Conservation (phyloP, 1,140 invertebrate genomes). For the Ceratoteleas bidentatus region DNA sequence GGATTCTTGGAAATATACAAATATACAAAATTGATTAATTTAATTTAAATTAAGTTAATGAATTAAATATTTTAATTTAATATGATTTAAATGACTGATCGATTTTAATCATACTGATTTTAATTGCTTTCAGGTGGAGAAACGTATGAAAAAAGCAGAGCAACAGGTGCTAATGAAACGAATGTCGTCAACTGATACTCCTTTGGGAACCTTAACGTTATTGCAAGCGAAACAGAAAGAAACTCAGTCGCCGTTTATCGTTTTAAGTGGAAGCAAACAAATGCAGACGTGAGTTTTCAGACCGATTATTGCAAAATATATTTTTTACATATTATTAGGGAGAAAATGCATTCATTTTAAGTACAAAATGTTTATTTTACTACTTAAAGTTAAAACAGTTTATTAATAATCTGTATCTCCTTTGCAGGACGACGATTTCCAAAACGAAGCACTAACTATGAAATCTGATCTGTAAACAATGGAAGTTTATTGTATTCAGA, state of each 20-base stretch:
- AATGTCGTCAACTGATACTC: conserved; percentile 99
- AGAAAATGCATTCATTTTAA: not conserved
- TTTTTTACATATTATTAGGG: too few species aligned
- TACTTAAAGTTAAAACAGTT: not conserved
- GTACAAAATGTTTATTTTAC: not conserved
- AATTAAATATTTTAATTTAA: too few species aligned
- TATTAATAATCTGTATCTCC: conserved; percentile 15
- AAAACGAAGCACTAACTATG: conserved; percentile 71
- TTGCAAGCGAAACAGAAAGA: conserved; percentile 98
- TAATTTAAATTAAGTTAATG: too few species aligned
- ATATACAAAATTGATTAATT: too few species aligned
- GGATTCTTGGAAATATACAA: too few species aligned
- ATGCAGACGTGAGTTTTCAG: conserved; percentile 77
- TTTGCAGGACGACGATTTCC: conserved; percentile 75
- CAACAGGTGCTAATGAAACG: conserved; percentile 98
- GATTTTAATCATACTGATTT: too few species aligned
- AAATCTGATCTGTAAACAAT: not conserved
- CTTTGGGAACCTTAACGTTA: conserved; percentile 95
- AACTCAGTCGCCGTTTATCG: conserved; percentile 96
- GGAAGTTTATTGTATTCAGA: not conserved
- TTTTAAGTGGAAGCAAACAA: conserved; percentile 94
- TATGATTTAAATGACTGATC: too few species aligned
- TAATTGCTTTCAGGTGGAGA: conserved; percentile 95
- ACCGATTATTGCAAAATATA: too few species aligned
- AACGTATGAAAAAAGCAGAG: conserved; percentile 96